Evolutionary conservation across 2,113 vertebrate species (phyloP).

Genomic region (Chrysochloris asiatica): DNA sequence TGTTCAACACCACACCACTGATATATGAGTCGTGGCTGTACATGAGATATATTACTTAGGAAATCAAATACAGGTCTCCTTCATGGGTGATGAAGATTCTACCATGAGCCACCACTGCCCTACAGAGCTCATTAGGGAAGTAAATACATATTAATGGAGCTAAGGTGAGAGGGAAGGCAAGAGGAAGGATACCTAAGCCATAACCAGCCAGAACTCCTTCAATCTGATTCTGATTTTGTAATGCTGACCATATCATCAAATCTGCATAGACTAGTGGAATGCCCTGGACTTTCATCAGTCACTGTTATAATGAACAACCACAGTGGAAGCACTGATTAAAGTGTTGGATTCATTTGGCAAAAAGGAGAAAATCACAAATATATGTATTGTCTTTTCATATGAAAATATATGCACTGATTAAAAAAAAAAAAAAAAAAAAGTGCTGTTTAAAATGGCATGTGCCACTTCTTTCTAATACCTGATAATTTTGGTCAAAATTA

Average conservation of each 20-base stretch:
- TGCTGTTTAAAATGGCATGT: constrained; percentile 46
- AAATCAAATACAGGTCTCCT: not conserved
- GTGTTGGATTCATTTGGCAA: not conserved
- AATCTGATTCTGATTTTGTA: not conserved
- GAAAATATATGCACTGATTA: constrained; percentile 35
- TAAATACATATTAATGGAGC: not conserved
- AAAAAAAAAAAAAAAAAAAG: no score
- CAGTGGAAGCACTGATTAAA: not conserved
- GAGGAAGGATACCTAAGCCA: not conserved
- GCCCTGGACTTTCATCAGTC: not conserved
- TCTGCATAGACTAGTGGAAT: not conserved
- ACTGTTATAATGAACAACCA: not conserved
- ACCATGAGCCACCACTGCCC: not conserved
- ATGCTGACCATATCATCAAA: no score
- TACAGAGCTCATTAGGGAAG: not conserved
- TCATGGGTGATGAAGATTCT: not conserved
- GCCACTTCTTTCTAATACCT: constrained; percentile 6
- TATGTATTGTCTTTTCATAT: not conserved
- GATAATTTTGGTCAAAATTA: constrained; percentile 37
- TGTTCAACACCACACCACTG: not conserved
- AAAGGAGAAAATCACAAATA: not conserved
- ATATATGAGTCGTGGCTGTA: not conserved
- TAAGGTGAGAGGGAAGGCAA: not conserved
- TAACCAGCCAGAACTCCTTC: not conserved
- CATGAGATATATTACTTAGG: not conserved